Evolutionary conservation across 2,888 invertebrate species (phyloP), one percentile per base, ranked within the genome.

Genomic region (Galeruca laticollis): DNA sequence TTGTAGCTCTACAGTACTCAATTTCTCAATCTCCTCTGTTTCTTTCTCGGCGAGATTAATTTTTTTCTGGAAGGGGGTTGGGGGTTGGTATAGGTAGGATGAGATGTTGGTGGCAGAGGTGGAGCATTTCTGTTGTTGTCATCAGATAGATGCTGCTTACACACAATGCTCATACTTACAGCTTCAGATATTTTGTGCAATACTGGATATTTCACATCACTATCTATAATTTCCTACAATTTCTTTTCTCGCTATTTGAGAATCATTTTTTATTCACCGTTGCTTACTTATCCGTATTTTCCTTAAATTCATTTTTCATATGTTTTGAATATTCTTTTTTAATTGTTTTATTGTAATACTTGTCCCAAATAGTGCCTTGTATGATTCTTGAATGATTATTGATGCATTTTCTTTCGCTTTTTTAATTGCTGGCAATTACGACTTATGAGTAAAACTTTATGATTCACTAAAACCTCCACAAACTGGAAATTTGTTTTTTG

Each of bases 1-100:
- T 63, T 51, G 62, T 63, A 63, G 51, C 18, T 63, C 35, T 52
- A 37, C 62, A 20, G 26, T 60, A 18, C 52, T 33, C 37, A 52
- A 52, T 63, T 63, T 52, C 21, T 37, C 52, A 40, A 33, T 63
- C 10, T 52, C 52, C 1, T 43, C 20, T 60, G 51, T 52, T 51
- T 63, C 37, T 33, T 63, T 40, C 40, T 43, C 20, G 6, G 40
- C 21, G 13, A 60, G 43, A 11, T 60, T 40, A n/a, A 15, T 33
- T 59, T 31, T 61, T 61, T 51, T 1, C 9, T 54, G 54, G 54
- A 21, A n/a, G n/a, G n/a, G n/a, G n/a, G n/a, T n/a, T n/a, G n/a
- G 8, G 18, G 52, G 52, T 37, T 52, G 60, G 43, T 60, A 26
- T 18, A 60, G 60, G 60, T 26, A 3, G 6, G 6, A 37, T 40